Percentiles rank a stretch among this genome's conserved stretches.
These are phyloP conservation scores for Caenorhabditis macrosperma DNA, from an alignment of 2,888 invertebrate species.

Conservation along the genomic window DNA sequence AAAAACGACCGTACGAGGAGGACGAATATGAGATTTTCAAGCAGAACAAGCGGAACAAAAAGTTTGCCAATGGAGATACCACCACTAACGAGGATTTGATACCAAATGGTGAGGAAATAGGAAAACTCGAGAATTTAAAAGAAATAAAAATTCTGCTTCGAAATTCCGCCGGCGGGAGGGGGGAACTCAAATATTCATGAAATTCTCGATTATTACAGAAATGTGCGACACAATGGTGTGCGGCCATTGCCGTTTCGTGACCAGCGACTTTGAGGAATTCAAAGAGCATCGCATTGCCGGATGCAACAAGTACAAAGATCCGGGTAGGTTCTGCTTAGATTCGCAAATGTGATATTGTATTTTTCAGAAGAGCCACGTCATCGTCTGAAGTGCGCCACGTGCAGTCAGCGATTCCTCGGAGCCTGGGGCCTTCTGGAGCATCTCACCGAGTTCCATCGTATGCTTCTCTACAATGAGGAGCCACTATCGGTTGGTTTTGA, in stretches of 20 bases:
- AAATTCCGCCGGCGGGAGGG: background rate
- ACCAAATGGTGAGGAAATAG: constrained; percentile 53
- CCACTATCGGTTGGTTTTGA: constrained; percentile 21
- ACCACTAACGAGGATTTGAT: constrained; percentile 59
- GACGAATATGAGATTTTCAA: constrained; percentile 62
- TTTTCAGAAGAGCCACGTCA: constrained; percentile 70
- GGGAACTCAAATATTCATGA: background rate
- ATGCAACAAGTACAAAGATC: constrained; percentile 59
- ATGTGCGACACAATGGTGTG: constrained; percentile 86
- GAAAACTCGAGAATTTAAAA: background rate
- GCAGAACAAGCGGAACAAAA: constrained; percentile 59
- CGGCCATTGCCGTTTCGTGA: constrained; percentile 87
- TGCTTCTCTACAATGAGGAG: constrained; percentile 66
- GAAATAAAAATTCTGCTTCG: background rate
- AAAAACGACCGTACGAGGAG: constrained; percentile 45
- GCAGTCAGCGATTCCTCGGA: constrained; percentile 67
- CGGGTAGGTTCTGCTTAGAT: constrained; percentile 51
- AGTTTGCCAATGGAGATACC: constrained; percentile 54
- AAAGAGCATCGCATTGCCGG: constrained; percentile 85
- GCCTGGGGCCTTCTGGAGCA: constrained; percentile 74
- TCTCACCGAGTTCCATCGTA: constrained; percentile 76
- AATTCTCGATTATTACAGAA: constrained; percentile 21
- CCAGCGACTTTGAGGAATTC: constrained; percentile 86
- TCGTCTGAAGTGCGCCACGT: constrained; percentile 71
- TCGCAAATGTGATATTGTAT: background rate